Evolutionary conservation across 30 jellyfish, hydroid and myxozoan species (phyloP), one percentile per base, ranked within the genome.

Genomic region (Aurelia aurita): DNA sequence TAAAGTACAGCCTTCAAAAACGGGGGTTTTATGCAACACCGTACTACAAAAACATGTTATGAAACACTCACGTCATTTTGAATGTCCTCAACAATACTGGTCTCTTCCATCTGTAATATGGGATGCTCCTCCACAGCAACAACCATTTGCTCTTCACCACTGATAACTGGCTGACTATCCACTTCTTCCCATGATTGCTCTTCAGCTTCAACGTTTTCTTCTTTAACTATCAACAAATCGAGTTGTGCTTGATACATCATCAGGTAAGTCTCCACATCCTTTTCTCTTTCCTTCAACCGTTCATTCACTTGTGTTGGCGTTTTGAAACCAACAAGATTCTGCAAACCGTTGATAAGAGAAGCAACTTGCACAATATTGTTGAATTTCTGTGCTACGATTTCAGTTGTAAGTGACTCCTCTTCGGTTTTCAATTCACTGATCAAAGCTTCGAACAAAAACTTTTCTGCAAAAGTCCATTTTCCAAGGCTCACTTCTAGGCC

Each of bases 351-450:
- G 20, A 93, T 85, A 16, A 47, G 51, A 29, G 79, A 53, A 8
- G 95, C 97, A 58, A 81, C 96, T 58, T 87, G 93, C 21, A 87
- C 97, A 47, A 88, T 92, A 31, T 87, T 60, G 60, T 93, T 93
- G 61, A 86, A 93, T 58, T 84, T 87, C 65, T 81, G 91, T 66
- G 91, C 90, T 13, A 93, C 98, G 61, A 81, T 72, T 54, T 82
- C 95, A 1, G 98, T 90, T 58, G 98, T 93, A 28, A 93, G 74
- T 14, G 95, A 59, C 28, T 87, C 95, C 26, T 93, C 98, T 19
- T 88, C 98, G 54, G 96, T 87, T 57, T 87, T 93, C 80, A 93
- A 47, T 66, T 93, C 98, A 72, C 95, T 84, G 46, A 93, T 93
- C 76, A 93, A 69, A 4, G 98, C 92, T 65, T 93, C 98, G 57